These are phyloP conservation scores for Chaetodon trifascialis DNA, from an alignment of 2,113 vertebrate species.

Conservation along the genomic window DNA sequence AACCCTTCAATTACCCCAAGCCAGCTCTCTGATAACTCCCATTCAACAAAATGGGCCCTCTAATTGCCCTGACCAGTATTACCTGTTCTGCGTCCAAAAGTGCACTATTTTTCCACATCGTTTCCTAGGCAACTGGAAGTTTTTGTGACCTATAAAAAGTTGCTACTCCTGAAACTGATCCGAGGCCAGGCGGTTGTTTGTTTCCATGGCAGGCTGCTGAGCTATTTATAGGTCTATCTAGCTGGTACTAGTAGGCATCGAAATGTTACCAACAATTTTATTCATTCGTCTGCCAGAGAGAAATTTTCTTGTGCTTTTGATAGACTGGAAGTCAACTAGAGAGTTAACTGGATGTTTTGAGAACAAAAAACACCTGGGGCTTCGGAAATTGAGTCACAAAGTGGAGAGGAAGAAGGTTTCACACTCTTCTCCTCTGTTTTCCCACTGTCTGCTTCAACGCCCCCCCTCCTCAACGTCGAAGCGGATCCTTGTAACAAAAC, in stretches of 20 bases:
- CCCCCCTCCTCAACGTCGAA: conserved; percentile 20
- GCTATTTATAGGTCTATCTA: conserved; percentile 80
- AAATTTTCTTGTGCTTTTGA: conserved; percentile 6
- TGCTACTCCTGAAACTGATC: conserved; percentile 80
- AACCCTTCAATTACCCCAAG: conserved; percentile 77
- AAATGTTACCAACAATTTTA: conserved; percentile 28
- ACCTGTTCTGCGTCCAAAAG: conserved; percentile 80
- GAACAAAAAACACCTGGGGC: conserved; percentile 57
- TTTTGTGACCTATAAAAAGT: conserved; percentile 85
- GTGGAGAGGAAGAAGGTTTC: conserved; percentile 60
- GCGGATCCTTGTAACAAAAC: conserved; percentile 59
- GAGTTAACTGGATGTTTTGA: conserved; percentile 37
- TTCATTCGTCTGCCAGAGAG: conserved; percentile 35
- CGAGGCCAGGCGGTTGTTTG: conserved; percentile 66
- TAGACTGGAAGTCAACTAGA: conserved; percentile 5
- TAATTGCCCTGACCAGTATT: conserved; percentile 79
- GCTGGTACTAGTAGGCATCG: conserved; percentile 54
- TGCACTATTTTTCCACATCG: conserved; percentile 73
- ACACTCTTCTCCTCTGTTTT: conserved; percentile 50
- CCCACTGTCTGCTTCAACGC: conserved; percentile 22
- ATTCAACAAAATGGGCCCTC: conserved; percentile 75
- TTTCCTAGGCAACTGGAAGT: conserved; percentile 83
- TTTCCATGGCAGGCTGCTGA: conserved; percentile 73
- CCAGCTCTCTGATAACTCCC: conserved; percentile 69
- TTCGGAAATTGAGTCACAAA: conserved; percentile 62